A percentile compares a stretch with the other conserved stretches of the same genome.
Evolutionary conservation across 1,140 invertebrate genomes (phyloP).

Genomic region (Ctenoplectra terminalis): DNA sequence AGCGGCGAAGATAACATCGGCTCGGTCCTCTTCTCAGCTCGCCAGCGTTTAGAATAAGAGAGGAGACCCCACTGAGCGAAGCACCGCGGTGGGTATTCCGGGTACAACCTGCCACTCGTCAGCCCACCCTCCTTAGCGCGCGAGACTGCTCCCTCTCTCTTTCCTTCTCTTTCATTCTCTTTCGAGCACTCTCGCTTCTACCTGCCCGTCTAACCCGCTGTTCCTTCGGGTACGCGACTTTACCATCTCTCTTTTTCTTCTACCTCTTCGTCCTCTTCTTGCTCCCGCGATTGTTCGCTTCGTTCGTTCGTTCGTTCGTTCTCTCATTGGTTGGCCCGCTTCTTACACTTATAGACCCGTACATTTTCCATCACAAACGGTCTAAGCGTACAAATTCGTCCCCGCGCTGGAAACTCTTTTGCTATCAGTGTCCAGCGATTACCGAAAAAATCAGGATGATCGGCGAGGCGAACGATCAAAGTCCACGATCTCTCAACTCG

Average conservation of each 20-base stretch:
- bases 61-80: slow-evolving; percentile 78
- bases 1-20: slow-evolving; percentile 71
- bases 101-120: slow-evolving; percentile 81
- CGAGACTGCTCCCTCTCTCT: slow-evolving; percentile 33
- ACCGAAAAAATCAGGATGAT: neutral
- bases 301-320: slow-evolving; percentile 14
- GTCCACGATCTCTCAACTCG: slow-evolving; percentile 59
- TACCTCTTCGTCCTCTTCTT: neutral
- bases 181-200: neutral
- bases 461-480: slow-evolving; percentile 32
- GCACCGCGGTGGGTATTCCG: slow-evolving; percentile 79
- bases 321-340: slow-evolving; percentile 23
- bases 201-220: neutral
- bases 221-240: neutral
- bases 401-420: slow-evolving; percentile 1
- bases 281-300: no score
- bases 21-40: slow-evolving; percentile 67
- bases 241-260: neutral
- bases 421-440: slow-evolving; percentile 22
- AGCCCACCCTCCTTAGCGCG: slow-evolving; percentile 76
- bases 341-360: neutral
- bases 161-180: neutral
- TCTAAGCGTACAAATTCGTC: slow-evolving; percentile 26
- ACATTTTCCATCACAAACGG: slow-evolving; percentile 19
- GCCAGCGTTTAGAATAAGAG: slow-evolving; percentile 74